These are phyloP conservation scores for Stichodactyla helianthus DNA, from an alignment of 64 coral and sea anemone species.

Conservation along the genomic window DNA sequence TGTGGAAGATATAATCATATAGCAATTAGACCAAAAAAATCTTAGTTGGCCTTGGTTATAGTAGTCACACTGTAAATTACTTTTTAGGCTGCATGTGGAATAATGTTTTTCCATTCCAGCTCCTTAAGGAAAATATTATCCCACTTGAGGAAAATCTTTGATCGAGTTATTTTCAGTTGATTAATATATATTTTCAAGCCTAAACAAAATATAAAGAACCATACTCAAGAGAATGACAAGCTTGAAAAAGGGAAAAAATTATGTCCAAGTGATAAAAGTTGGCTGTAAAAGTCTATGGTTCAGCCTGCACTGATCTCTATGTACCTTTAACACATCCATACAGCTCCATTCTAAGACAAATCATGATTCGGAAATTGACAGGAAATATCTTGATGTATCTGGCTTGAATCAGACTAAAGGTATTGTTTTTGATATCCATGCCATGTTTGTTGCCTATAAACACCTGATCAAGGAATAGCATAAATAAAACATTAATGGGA, in stretches of 20 bases:
- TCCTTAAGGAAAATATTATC: too few species aligned
- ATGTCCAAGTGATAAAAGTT: too few species aligned
- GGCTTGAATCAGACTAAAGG: background rate
- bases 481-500: background rate
- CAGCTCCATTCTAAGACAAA: slow-evolving; percentile 51
- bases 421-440: background rate
- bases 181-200: background rate
- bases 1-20: too few species aligned
- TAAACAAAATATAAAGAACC: background rate
- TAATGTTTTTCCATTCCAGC: too few species aligned
- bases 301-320: background rate
- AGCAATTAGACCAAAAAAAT: too few species aligned
- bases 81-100: too few species aligned
- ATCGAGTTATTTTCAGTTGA: too few species aligned
- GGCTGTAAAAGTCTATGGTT: background rate
- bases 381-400: slow-evolving; percentile 39
- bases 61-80: too few species aligned
- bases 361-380: background rate
- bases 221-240: too few species aligned
- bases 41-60: too few species aligned
- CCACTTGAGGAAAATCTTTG: too few species aligned
- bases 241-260: too few species aligned
- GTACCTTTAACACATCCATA: slow-evolving; percentile 33
- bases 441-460: slow-evolving; percentile 25
- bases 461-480: background rate